A percentile compares a stretch with the other conserved stretches of the same genome.
Evolutionary conservation across 2,113 vertebrate genomes (phyloP).

Genomic region (Trematomus loennbergii): DNA sequence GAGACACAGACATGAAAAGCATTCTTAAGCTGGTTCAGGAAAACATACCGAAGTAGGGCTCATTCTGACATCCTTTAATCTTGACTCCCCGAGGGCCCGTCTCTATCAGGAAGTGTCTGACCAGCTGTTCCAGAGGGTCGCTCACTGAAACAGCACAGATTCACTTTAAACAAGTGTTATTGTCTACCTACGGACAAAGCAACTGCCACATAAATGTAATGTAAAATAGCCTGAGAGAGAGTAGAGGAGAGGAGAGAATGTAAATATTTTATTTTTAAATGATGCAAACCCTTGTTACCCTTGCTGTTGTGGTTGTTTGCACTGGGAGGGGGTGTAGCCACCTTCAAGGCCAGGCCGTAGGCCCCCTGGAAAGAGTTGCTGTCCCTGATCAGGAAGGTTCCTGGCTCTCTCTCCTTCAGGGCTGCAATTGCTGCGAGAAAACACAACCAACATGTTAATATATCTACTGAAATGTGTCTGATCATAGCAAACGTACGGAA

Average conservation of each 20-base stretch:
- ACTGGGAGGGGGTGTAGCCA: slow-evolving; percentile 89
- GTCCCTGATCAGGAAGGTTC: slow-evolving; percentile 92
- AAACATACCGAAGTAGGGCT: slow-evolving; percentile 90
- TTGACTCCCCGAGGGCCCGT: slow-evolving; percentile 92
- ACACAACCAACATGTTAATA: slow-evolving; percentile 1
- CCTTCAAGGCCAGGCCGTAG: slow-evolving; percentile 93
- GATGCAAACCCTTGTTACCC: slow-evolving; percentile 71
- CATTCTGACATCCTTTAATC: slow-evolving; percentile 93
- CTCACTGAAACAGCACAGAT: slow-evolving; percentile 59
- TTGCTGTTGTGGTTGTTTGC: slow-evolving; percentile 86
- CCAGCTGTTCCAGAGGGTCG: slow-evolving; percentile 91
- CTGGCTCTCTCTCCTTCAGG: slow-evolving; percentile 90
- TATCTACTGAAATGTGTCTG: neutral
- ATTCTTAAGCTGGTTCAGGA: neutral
- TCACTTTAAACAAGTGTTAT: neutral
- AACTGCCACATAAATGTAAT: neutral
- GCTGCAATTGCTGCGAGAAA: slow-evolving; percentile 86
- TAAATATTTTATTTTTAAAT: neutral
- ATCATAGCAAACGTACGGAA: too few relatives aligned
- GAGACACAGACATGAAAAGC: neutral
- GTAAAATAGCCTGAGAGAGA: neutral
- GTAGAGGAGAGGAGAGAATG: too few relatives aligned
- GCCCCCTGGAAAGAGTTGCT: slow-evolving; percentile 95
- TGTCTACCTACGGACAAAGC: neutral
- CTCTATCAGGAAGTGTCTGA: slow-evolving; percentile 94